Base-by-base conservation (phyloP, 1,140 invertebrate genomes). In the Macrocentrus cingulum region DNA sequence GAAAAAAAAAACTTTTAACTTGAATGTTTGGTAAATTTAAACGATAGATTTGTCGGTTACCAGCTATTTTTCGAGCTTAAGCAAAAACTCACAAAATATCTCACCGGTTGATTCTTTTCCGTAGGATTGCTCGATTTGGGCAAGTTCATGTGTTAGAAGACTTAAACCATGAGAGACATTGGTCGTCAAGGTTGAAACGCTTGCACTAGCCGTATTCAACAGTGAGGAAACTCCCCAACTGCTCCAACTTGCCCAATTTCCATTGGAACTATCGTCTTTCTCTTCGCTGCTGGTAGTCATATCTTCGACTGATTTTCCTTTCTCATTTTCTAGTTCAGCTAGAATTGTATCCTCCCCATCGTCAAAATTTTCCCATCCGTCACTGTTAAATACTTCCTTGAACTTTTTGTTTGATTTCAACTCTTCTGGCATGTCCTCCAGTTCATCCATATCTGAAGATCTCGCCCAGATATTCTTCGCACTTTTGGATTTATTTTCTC, bases 131-230 rank as follows among this genome's bases (percentile, higher is more conserved):
- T 44, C 11, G 13, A 23, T 72, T 62, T 80, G 79, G 1, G 85
- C 89, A 44, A 93, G 67, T 68, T 91, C 87, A 70, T 85, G 85
- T 77, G 92, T 90, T 56, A 94, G 72, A 9, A 93, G 87, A 41
- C 87, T 83, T 7, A 93, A 71, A 15, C 89, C 88, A 66, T 89
- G 89, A 60, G 86, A 88, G 8, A 94, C 88, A 70, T 91, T 89
- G 63, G 71, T 87, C 0, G 90, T 91, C 23, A 95, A 79, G 15
- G 85, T 88, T 9, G 85, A 84, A 7, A 92, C 85, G 19, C 90
- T 84, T 41, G 83, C 84, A 18, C 84, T 84, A 2, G 91, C 91
- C 13, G 87, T 86, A 56, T 84, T 88, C 13, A 93, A 69, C 2
- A 94, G 71, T 0, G 89, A 88, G 39, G 86, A 84, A 9, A 91